Evolutionary conservation across 2,888 invertebrate genomes (phyloP), one percentile per base, ranked within the genome.

Genomic region (Lasioglossum vierecki): DNA sequence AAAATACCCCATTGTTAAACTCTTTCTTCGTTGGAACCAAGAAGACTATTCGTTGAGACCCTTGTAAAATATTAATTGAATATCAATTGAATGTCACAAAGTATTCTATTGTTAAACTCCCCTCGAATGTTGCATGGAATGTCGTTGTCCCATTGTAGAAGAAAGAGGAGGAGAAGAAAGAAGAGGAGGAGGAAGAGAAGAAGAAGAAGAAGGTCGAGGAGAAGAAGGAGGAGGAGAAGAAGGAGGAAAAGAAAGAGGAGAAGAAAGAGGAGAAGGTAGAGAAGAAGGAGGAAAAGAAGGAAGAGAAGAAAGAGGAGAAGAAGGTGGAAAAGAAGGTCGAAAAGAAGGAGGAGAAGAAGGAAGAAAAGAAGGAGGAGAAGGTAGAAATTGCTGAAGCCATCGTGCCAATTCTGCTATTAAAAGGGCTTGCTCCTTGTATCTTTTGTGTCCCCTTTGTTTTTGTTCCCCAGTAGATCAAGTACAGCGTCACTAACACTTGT

Each of bases 231-330:
- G 84, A 86, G 60, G 90, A 89, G 46, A 94, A 90, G 63, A 87
- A 92, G 74, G 84, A 86, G 49, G 90, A 89, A 60, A 71, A 87
- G 22, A 84, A 89, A 72, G 70, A 82, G 71, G 88, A 95, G 75
- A 92, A 94, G 76, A 92, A 94, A 57, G 90, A 93, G 88, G 83
- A 91, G 88, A 90, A 93, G 15, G 49, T 49, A 4, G 80, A 91
- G 89, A 93, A 94, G 85, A 95, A 94, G 83, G 93, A 94, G 72
- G 95, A 95, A 13, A 95, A 95, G 88, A 94, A 96, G 94, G 95
- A 92, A 63, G 90, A 92, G 41, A 88, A 90, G 35, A 79, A 79
- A 78, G 89, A 96, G 75, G 92, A 94, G 82, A 94, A 94, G 84
- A 92, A 94, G 71, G 95, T 95, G 15, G 95, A 95, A 87, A 94